Base-by-base conservation (phyloP, 2,888 invertebrate genomes). In the Platycheirus albimanus region DNA sequence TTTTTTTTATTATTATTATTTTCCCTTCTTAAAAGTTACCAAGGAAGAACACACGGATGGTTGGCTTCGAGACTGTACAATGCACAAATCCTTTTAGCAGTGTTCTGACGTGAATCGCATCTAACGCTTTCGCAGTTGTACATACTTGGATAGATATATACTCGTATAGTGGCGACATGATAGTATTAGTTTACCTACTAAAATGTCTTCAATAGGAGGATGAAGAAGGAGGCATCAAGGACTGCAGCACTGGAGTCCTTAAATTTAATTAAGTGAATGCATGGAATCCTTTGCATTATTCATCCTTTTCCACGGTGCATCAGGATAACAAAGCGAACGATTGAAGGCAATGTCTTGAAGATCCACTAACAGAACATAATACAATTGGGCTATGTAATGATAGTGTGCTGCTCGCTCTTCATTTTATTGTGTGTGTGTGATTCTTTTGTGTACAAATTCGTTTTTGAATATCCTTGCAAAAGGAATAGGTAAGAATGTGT, bases 261-360 rank as follows among this genome's bases (percentile, higher is more conserved):
- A 78, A 72, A 78, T 72, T 78, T 78, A 78, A 72, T 78, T 78
- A 78, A 78, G 78, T 78, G 78, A 58, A 72, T 72, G 72, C 72
- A 78, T 72, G 72, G 36, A 78, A 43, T 78, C 72, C 66, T 72
- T 78, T 78, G 72, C 41, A 71, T 78, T 71, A 78, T 78, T 52
- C 66, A 61, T 78, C 51, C 51, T 58, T 36, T 72, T 41, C 8
- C 24, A 19, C 54, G 58, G 41, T 38, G 64, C 51, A 66, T 64
- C 64, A 45, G 56, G 38, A 66, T 49, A 69, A 63, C 69, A 69
- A 54, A 63, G 78, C 66, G 4, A 74, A 20, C 74, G 38, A 63
- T 69, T 74, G 47, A 74, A 69, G 74, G 54, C 30, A 74, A 36
- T 63, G 15, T 41, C 69, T 69, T 74, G 52, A 74, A 69, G 52